phyloP scores from a whole-genome alignment of 2,113 vertebrate species.

The Carassius gibelio region DNA sequence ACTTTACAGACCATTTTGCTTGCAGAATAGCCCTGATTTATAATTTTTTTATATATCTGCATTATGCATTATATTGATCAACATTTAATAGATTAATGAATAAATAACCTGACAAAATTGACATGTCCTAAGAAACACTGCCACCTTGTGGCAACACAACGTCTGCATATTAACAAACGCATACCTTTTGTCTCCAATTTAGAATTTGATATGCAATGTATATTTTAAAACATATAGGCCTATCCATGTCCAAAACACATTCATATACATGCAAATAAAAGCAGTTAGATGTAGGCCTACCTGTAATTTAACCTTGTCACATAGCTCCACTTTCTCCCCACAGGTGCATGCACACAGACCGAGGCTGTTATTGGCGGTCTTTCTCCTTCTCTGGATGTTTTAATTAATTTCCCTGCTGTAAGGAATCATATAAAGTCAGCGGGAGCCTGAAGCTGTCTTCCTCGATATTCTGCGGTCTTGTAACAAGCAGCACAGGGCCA shows the following conservation, averaged over 20 bases:
- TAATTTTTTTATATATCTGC: neutral
- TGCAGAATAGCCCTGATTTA: neutral
- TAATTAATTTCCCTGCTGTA: constrained; percentile 33
- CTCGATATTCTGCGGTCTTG: constrained; percentile 12
- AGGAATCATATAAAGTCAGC: constrained; percentile 27
- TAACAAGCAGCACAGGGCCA: neutral
- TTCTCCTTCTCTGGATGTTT: constrained; percentile 20
- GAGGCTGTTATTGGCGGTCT: neutral
- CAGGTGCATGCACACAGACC: neutral
- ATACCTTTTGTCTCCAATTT: neutral
- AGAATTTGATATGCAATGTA: neutral
- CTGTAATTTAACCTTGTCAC: neutral
- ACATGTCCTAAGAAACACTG: constrained; percentile 25
- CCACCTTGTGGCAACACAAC: constrained; percentile 40
- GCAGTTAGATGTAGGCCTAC: too few relatives aligned
- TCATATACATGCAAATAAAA: neutral
- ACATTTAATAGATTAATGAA: constrained; percentile 28
- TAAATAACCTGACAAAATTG: neutral
- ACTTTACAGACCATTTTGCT: neutral
- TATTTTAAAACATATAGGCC: neutral
- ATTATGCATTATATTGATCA: constrained; percentile 22
- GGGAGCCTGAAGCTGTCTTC: neutral
- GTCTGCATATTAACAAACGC: neutral
- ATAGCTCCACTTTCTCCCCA: neutral
- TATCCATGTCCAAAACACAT: neutral